Evolutionary conservation across 2,797 vertebrate species (phyloP).

Genomic region (Chelidonichthys spinosus): DNA sequence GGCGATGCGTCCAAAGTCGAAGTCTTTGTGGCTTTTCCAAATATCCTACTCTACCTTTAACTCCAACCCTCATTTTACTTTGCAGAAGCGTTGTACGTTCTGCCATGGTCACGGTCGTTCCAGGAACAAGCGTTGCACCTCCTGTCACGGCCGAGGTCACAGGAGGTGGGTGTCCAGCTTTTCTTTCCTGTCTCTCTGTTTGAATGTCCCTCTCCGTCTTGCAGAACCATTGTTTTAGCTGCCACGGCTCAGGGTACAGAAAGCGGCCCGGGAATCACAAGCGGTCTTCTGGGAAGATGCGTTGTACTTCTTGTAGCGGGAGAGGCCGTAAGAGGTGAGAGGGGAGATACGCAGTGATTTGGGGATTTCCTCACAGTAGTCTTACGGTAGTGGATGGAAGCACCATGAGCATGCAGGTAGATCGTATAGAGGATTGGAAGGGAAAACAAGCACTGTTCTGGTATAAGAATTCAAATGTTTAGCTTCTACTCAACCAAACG

Average conservation of each 20-base stretch:
- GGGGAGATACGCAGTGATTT: not conserved
- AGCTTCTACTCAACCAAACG: too few relatives aligned
- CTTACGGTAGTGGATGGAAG: too few relatives aligned
- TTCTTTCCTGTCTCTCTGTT: not conserved
- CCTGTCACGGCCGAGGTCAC: slow-evolving; percentile 62
- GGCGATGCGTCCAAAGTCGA: too few relatives aligned
- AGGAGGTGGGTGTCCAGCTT: slow-evolving; percentile 48
- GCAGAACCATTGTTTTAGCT: slow-evolving; percentile 61
- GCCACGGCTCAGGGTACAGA: slow-evolving; percentile 49
- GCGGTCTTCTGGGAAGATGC: slow-evolving; percentile 2
- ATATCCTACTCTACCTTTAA: not conserved
- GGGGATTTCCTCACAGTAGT: too few relatives aligned
- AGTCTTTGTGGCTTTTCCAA: too few relatives aligned
- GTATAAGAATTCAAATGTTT: too few relatives aligned
- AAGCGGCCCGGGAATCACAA: not conserved
- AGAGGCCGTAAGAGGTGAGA: slow-evolving; percentile 40
- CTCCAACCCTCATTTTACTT: not conserved
- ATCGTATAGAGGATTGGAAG: too few relatives aligned
- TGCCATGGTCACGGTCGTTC: slow-evolving; percentile 62
- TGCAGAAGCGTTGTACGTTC: slow-evolving; percentile 62
- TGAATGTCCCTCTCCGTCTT: not conserved
- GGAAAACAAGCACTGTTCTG: too few relatives aligned
- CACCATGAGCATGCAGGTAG: too few relatives aligned
- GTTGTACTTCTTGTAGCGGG: slow-evolving; percentile 26
- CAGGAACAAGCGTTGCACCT: slow-evolving; percentile 60